Evolutionary conservation across 2,888 invertebrate species (phyloP), one percentile per base, ranked within the genome.

Genomic region (Xylota sylvarum): DNA sequence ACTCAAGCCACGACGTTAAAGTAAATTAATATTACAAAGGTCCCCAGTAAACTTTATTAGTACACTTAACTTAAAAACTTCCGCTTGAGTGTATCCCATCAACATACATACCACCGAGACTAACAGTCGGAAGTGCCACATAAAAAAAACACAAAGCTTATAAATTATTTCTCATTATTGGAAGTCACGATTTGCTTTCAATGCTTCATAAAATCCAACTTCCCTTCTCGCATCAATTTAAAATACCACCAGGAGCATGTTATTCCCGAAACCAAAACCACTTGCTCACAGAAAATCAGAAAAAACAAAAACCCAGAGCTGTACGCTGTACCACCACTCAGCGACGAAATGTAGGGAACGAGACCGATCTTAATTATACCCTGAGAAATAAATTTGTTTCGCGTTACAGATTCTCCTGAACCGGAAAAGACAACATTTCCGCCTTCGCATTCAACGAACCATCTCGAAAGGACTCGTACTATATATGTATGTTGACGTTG

Each of bases 351-450:
- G 5, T 37, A 50, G 23, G 32, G 23, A 40, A 37, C 32, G 19
- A 58, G 30, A 10, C 37, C 6, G 14, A 17, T 52, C 52, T 52
- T 69, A 60, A 70, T 70, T 78, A 55, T 62, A 43, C 60, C 46
- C 19, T 19, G 60, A 62, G 43, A 62, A 67, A 78, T 60, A 50
- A 69, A 69, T 69, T 40, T 70, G 43, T 69, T 60, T 60, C 35
- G 32, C 50, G 27, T 14, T 40, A 60, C 19, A 58, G 60, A 40
- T 70, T 60, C 52, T 52, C 30, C 5, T 62, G 43, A 69, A 78
- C 78, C 69, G 52, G 60, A 70, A 78, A 78, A 52, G 52, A 62
- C 27, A 78, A 55, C 52, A 70, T 70, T 70, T 78, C 69, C 78
- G 69, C 69, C 32, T 43, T 32, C 50, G 32, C 12, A 69, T 50